Evolutionary conservation across 2,113 vertebrate genomes (phyloP).

Genomic region (Dicaeum eximium): DNA sequence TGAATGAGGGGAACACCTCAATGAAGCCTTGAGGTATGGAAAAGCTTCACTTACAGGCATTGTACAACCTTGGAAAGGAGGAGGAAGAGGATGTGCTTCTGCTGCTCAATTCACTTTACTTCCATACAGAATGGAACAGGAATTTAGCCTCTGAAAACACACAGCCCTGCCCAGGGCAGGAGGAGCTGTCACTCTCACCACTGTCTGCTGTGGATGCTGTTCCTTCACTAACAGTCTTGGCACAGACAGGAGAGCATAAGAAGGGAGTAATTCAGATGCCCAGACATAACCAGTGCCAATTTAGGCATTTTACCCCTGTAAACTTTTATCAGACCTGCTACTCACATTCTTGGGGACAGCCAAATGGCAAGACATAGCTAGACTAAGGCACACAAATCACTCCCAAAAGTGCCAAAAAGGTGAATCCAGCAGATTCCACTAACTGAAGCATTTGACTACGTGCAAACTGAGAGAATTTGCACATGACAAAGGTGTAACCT

Average conservation of each 20-base stretch:
- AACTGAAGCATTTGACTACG: background rate
- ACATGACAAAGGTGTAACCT: background rate
- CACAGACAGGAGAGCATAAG: background rate
- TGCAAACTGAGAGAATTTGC: background rate
- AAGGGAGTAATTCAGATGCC: background rate
- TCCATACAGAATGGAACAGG: background rate
- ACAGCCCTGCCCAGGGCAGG: background rate
- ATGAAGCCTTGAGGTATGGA: background rate
- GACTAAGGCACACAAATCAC: background rate
- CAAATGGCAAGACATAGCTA: background rate
- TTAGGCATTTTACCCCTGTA: background rate
- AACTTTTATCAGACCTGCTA: background rate
- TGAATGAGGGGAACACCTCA: background rate
- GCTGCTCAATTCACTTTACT: background rate
- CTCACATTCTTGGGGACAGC: background rate
- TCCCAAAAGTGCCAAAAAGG: background rate
- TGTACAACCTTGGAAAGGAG: background rate
- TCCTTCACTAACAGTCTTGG: background rate
- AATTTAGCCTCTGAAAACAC: background rate
- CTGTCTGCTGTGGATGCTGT: background rate
- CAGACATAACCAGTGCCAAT: background rate
- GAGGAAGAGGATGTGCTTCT: background rate
- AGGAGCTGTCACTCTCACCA: background rate
- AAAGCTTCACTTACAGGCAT: background rate
- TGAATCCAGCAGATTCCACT: background rate